Evolutionary conservation across 2,797 vertebrate species (phyloP).

Genomic region (Forpus xanthops): DNA sequence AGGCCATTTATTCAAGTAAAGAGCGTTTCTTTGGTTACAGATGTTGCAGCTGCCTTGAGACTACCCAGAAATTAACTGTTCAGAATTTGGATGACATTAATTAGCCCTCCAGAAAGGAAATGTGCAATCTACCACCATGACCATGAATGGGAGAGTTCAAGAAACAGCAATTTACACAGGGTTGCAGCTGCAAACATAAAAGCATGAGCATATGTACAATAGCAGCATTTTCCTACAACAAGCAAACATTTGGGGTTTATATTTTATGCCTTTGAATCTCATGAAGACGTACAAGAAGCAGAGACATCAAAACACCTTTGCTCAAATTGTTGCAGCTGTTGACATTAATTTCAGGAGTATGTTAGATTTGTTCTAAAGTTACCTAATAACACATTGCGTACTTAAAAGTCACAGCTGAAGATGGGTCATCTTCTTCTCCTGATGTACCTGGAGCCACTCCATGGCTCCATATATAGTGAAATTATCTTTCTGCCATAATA

Average conservation of each 20-base stretch:
- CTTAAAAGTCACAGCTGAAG: neutral
- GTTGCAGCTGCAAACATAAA: constrained; percentile 34
- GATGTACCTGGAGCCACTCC: neutral
- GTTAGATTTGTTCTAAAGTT: neutral
- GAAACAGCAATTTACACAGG: constrained; percentile 26
- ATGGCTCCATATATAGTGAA: neutral
- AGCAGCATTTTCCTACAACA: neutral
- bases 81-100: constrained; percentile 29
- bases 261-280: neutral
- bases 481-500: neutral
- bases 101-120: constrained; percentile 39
- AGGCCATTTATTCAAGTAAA: neutral
- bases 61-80: constrained; percentile 43
- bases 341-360: neutral
- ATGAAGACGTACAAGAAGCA: neutral
- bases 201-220: neutral
- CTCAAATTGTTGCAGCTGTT: neutral
- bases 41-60: neutral
- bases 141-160: neutral
- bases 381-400: neutral
- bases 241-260: neutral
- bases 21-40: neutral
- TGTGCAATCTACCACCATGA: neutral
- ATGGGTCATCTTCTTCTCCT: neutral
- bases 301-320: neutral